Evolutionary conservation across 2,113 vertebrate species (phyloP).

Genomic region (Axis porcinus): DNA sequence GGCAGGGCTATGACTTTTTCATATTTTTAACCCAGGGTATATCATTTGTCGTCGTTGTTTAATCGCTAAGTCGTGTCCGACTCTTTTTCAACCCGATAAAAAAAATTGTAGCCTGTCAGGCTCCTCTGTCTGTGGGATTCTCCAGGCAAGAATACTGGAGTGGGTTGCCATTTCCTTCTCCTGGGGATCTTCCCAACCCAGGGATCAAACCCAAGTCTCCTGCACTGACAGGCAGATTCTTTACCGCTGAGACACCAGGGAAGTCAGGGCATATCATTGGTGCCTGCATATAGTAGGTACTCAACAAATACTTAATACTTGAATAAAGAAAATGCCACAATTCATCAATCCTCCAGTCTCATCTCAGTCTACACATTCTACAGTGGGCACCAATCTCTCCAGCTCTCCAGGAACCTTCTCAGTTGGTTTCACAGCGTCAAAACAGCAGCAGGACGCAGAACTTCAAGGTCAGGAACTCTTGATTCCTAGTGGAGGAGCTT

Average conservation of each 20-base stretch:
- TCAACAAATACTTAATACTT: conserved; percentile 34
- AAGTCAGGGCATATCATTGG: background rate
- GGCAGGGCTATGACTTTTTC: background rate
- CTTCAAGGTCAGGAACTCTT: conserved; percentile 26
- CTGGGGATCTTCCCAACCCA: background rate
- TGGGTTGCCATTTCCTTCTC: background rate
- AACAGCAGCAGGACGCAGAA: background rate
- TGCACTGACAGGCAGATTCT: background rate
- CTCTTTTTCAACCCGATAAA: background rate
- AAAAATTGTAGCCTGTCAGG: background rate
- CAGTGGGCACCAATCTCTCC: background rate
- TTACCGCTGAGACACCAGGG: background rate
- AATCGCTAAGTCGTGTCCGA: background rate
- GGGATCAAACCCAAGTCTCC: background rate
- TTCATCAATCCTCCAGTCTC: background rate
- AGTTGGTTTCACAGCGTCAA: background rate
- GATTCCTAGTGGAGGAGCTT: background rate
- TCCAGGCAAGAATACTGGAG: background rate
- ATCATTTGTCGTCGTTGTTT: background rate
- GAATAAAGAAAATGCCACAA: background rate
- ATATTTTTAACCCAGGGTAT: background rate
- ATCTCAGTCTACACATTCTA: background rate
- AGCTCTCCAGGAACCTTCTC: background rate
- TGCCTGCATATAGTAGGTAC: background rate
- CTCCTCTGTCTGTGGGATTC: background rate